Conservation (phyloP, 2,113 vertebrate genomes). For the Macroglossus sobrinus region DNA sequence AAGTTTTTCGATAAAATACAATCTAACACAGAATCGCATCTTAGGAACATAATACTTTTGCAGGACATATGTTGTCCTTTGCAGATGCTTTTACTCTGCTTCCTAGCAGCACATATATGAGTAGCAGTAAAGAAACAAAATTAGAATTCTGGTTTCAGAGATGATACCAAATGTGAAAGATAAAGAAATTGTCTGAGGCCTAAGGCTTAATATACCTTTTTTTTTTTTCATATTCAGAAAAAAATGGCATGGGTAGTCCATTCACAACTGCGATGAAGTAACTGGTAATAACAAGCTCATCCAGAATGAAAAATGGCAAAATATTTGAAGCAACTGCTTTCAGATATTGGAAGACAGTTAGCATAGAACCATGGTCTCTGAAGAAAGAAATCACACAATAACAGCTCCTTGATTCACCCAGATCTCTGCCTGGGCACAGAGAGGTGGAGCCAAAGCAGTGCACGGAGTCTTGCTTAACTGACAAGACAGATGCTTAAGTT, state of each 20-base stretch:
- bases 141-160: constrained; percentile 22
- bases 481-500: not conserved
- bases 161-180: constrained; percentile 1
- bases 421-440: not conserved
- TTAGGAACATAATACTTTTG: not conserved
- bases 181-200: not conserved
- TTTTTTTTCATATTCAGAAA: not conserved
- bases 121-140: constrained; percentile 8
- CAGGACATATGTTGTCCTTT: not conserved
- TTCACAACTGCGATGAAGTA: not conserved
- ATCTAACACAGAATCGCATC: not conserved
- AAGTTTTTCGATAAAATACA: not conserved
- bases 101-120: not conserved
- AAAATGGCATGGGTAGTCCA: not conserved
- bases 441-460: not conserved
- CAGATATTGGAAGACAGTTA: not conserved
- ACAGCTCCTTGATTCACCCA: not conserved
- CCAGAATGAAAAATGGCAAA: not conserved
- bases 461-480: not conserved
- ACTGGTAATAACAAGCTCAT: not conserved
- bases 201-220: not conserved
- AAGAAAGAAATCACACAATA: not conserved
- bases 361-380: not conserved
- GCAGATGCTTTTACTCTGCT: not conserved
- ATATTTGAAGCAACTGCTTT: not conserved